Conservation (phyloP, 2,797 vertebrate genomes). For the Rhynchonycteris naso region DNA sequence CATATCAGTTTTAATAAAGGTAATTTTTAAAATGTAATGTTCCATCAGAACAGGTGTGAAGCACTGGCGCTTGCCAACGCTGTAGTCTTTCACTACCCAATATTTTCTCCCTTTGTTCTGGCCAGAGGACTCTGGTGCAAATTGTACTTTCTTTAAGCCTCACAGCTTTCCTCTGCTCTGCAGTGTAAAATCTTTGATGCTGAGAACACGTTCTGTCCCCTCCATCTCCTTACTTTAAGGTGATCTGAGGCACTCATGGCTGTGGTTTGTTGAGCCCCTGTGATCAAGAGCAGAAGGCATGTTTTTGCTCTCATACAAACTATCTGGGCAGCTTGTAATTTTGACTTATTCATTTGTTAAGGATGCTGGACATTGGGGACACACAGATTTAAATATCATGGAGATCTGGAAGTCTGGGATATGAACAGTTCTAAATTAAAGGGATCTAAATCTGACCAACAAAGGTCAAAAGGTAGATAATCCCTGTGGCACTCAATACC, state of each 20-base stretch:
- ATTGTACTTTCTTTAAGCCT: constrained; percentile 19
- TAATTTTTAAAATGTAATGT: background rate
- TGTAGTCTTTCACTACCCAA: background rate
- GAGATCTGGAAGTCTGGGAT: background rate
- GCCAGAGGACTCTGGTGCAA: background rate
- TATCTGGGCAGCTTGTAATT: background rate
- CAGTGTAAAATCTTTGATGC: background rate
- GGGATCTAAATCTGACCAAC: background rate
- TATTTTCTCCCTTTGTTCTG: background rate
- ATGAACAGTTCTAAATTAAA: background rate
- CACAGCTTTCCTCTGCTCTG: background rate
- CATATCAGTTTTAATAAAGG: background rate
- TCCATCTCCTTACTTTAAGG: background rate
- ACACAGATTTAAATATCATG: background rate
- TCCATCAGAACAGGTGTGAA: background rate
- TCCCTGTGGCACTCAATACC: background rate
- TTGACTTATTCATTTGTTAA: background rate
- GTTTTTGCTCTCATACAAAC: background rate
- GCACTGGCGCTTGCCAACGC: no score
- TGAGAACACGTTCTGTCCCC: background rate
- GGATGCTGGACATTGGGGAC: background rate
- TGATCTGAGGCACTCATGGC: background rate
- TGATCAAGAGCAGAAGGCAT: background rate
- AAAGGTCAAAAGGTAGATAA: background rate
- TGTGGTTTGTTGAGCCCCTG: background rate